Conservation (phyloP, 2,888 invertebrate species). For the Mimachlamys varia region DNA sequence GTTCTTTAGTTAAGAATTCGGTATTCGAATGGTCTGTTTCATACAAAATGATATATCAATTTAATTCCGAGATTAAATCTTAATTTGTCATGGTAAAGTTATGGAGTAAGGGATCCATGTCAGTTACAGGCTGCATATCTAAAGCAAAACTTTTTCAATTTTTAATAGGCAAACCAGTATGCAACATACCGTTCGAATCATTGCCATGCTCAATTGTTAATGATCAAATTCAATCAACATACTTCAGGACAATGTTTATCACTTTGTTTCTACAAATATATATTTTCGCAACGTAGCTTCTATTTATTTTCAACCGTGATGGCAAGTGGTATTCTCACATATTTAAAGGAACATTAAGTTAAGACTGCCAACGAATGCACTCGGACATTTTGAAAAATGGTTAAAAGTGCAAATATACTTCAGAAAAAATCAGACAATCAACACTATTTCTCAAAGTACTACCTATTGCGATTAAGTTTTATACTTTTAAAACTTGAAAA, state of each 20-base stretch:
- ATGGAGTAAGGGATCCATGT: too few species aligned
- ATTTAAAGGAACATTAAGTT: neutral
- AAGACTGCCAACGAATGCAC: too few species aligned
- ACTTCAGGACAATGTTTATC: neutral
- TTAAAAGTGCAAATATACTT: too few species aligned
- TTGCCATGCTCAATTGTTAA: neutral
- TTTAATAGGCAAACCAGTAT: neutral
- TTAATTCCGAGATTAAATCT: too few species aligned
- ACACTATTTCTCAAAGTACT: too few species aligned
- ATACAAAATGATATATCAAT: neutral
- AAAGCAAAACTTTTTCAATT: neutral
- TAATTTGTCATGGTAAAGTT: too few species aligned
- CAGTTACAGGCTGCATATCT: too few species aligned
- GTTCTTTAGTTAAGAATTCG: neutral
- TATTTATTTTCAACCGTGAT: neutral
- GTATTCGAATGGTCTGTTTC: slow-evolving; percentile 4
- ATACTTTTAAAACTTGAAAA: too few species aligned
- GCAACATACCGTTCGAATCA: neutral
- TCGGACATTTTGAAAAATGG: too few species aligned
- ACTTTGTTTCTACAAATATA: neutral
- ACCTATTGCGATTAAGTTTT: too few species aligned
- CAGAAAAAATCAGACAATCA: too few species aligned
- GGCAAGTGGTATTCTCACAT: neutral
- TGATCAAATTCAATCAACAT: neutral
- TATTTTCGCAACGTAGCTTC: neutral